Conservation (phyloP, 2,888 invertebrate species). For the Eupeodes latifasciatus region DNA sequence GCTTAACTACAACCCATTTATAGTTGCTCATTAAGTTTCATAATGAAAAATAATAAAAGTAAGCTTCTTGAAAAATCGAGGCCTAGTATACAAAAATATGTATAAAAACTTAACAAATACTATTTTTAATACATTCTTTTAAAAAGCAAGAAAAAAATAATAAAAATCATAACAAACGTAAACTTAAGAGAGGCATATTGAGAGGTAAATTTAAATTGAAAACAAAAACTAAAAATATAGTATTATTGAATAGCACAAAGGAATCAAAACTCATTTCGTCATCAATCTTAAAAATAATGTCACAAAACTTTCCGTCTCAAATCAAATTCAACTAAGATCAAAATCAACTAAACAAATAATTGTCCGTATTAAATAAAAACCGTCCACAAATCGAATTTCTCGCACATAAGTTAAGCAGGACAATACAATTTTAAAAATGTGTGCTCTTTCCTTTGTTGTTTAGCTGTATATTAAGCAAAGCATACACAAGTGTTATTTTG, state of each 20-base stretch:
- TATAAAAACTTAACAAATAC: conserved; percentile 32
- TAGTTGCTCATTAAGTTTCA: conserved; percentile 5
- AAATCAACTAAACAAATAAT: conserved; percentile 32
- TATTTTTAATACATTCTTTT: conserved; percentile 57
- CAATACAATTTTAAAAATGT: conserved; percentile 26
- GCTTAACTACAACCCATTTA: neutral
- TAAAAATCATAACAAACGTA: neutral
- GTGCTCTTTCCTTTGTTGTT: conserved; percentile 48
- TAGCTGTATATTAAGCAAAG: conserved; percentile 20
- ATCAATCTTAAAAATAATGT: conserved; percentile 42
- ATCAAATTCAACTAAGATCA: conserved; percentile 42
- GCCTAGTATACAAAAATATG: neutral
- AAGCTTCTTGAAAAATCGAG: neutral
- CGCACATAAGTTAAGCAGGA: conserved; percentile 59
- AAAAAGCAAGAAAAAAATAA: conserved; percentile 12
- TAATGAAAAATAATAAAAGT: neutral
- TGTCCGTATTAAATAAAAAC: conserved; percentile 69
- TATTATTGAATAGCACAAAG: conserved; percentile 46
- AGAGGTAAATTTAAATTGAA: conserved; percentile 7
- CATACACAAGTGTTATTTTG: conserved; percentile 49
- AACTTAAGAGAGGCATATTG: neutral
- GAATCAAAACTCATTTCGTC: conserved; percentile 38
- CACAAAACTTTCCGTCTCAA: conserved; percentile 67
- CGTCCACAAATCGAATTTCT: conserved; percentile 76
- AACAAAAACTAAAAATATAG: conserved; percentile 41